These are phyloP conservation scores for Micromys minutus DNA, from an alignment of 2,113 vertebrate species.

Conservation along the genomic window DNA sequence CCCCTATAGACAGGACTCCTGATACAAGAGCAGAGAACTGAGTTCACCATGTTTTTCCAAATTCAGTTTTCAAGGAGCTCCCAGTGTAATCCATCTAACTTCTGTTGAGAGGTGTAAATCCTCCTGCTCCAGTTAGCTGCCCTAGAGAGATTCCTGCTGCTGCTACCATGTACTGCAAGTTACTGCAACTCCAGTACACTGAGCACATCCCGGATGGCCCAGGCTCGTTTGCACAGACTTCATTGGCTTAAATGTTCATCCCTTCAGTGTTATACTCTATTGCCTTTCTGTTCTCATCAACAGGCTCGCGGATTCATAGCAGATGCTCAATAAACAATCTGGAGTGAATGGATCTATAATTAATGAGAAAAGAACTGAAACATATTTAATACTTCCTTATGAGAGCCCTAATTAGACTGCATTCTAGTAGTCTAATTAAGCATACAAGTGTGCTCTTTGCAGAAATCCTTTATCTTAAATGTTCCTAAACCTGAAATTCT, in stretches of 20 bases:
- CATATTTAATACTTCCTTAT: constrained; percentile 18
- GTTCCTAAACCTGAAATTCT: constrained; percentile 1
- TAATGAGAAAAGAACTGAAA: constrained; percentile 29
- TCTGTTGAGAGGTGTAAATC: background rate
- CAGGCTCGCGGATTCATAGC: background rate
- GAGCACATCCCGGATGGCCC: background rate
- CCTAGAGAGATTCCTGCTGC: background rate
- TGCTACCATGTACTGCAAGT: background rate
- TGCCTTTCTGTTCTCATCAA: background rate
- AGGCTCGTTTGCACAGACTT: background rate
- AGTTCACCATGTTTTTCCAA: background rate
- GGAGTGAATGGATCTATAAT: constrained; percentile 38
- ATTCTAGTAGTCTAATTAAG: background rate
- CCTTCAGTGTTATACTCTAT: background rate
- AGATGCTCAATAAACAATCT: constrained; percentile 22
- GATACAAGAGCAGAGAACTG: background rate
- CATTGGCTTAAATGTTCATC: background rate
- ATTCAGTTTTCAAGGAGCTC: background rate
- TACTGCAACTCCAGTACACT: background rate
- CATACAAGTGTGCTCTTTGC: background rate
- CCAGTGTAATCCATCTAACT: background rate
- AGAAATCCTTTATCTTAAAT: constrained; percentile 40
- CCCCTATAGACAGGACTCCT: background rate
- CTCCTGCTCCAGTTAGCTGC: background rate
- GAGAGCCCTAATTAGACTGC: background rate